These are phyloP conservation scores for Cynoglossus semilaevis DNA, from an alignment of 2,113 vertebrate genomes.

Conservation along the genomic window DNA sequence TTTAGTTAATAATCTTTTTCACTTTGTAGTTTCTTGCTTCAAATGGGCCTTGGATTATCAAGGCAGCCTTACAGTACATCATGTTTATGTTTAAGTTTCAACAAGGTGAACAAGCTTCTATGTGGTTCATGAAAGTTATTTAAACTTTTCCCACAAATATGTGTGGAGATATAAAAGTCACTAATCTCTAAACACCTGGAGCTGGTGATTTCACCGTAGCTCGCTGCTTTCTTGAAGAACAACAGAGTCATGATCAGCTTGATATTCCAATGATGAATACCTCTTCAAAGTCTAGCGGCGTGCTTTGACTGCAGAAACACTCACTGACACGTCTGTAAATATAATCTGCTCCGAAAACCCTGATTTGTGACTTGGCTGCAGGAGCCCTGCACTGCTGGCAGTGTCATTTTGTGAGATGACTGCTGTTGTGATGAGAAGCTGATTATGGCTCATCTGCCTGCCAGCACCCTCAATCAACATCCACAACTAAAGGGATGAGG, in stretches of 20 bases:
- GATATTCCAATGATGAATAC: constrained; percentile 45
- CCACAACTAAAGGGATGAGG: constrained; percentile 58
- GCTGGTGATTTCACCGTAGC: background rate
- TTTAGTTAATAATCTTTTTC: no score
- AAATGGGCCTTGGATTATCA: no score
- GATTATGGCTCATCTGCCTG: constrained; percentile 70
- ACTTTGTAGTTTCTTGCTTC: no score
- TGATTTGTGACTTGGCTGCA: constrained; percentile 67
- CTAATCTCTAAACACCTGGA: no score
- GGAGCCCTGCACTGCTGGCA: constrained; percentile 46
- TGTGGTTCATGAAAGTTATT: no score
- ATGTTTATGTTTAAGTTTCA: no score
- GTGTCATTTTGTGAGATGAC: constrained; percentile 56
- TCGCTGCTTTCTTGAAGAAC: no score
- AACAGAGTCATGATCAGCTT: constrained; percentile 41
- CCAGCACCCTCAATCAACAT: constrained; percentile 64
- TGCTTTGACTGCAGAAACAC: constrained; percentile 54
- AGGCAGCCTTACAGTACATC: no score
- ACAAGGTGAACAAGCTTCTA: no score
- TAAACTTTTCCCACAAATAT: no score
- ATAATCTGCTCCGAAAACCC: constrained; percentile 60
- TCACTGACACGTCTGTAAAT: constrained; percentile 56
- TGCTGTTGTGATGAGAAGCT: constrained; percentile 66
- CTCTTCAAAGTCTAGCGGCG: constrained; percentile 48
- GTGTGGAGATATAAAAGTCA: no score